Base-by-base conservation (phyloP, 1,140 invertebrate species). In the Bombus confusus region DNA sequence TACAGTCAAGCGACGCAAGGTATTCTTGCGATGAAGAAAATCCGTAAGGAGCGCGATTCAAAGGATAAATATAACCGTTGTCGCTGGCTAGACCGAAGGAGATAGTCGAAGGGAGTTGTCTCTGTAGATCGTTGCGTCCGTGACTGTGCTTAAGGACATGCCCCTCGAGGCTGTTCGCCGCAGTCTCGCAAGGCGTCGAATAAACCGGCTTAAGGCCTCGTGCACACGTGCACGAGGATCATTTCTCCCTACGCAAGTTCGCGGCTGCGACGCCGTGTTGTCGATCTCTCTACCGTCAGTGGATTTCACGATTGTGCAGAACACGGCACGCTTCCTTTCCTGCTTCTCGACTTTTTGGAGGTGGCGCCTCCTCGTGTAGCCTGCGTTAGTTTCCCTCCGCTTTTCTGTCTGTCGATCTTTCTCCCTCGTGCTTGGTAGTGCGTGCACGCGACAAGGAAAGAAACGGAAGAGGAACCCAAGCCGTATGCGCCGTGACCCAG, bases 361-460 rank as follows among this genome's bases (percentile, higher is more conserved):
- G 88, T 90, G 88, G 88, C 88, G 88, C 88, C 88, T 88, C 87
- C 76, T 80, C 80, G 89, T 81, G 85, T 43, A 22, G 78, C 81
- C 66, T 59, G 41, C 72, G 68, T 80, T 59, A 81, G 71, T 37
- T 80, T 75, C 71, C 71, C 71, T 69, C 43, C 25, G 68, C 52
- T 47, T 82, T 77, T 59, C 80, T 72, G 15, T 62, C 71, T 31
- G 18, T 59, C 22, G 69, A 18, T 57, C 59, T 73, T 47, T 39
- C 13, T 81, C 39, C 8, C 22, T 68, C 83, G 34, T 43, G 59
- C 10, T 28, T 59, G 41, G 62, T 28, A 69, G 68, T 12, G 37
- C 43, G 12, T 39, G 13, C 18, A 28, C 9, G 52, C 73, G 74
- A 84, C 68, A 10, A 66, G 28, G 76, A 76, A 31, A 80, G 72